phyloP scores from a whole-genome alignment of 64 coral and sea anemone species.

The Montipora efflorescens region DNA sequence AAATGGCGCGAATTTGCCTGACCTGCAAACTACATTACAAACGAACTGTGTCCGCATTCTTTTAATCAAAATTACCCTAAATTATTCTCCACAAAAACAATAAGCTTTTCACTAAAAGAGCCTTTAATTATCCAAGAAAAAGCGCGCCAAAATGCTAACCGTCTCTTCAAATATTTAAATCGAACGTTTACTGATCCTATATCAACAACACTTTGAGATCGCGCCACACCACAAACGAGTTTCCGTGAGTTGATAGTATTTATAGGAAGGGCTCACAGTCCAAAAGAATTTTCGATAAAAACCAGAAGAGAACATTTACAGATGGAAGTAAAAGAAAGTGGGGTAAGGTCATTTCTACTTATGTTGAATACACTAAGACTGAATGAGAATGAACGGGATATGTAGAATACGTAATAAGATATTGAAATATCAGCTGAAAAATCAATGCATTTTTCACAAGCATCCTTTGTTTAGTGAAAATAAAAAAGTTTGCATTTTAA shows the following conservation, averaged over 20 bases:
- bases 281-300: background rate
- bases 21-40: background rate
- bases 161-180: constrained; percentile 32
- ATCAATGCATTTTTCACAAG: background rate
- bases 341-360: background rate
- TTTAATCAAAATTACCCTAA: background rate
- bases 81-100: constrained; percentile 20
- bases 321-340: background rate
- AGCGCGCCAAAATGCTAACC: constrained; percentile 24
- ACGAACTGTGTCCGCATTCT: background rate
- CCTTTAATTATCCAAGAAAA: constrained; percentile 10
- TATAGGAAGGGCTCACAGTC: background rate
- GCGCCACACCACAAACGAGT: background rate
- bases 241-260: background rate
- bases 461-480: background rate
- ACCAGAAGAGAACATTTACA: background rate
- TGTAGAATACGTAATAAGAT: background rate
- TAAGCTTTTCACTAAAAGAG: constrained; percentile 4
- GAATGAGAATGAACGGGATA: background rate
- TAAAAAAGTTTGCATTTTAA: too few relatives aligned
- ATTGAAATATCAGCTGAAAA: background rate
- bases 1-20: constrained; percentile 15
- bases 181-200: background rate
- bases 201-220: background rate
- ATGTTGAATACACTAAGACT: background rate